A percentile compares a stretch with the other conserved stretches of the same genome.
phyloP scores from a whole-genome alignment of 2,888 invertebrate species.

The Drosophila nr. perissopoda region DNA sequence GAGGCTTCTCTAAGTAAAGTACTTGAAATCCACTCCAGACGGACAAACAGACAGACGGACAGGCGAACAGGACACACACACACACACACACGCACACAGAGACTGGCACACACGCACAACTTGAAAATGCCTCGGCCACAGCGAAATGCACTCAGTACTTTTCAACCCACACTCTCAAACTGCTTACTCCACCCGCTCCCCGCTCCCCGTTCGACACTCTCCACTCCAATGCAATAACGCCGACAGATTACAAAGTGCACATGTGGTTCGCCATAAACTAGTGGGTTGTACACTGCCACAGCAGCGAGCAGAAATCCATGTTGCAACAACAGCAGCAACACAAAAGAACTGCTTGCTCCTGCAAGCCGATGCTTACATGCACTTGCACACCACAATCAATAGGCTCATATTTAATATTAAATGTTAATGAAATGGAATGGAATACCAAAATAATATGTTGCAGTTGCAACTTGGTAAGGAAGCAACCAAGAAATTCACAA shows the following conservation, averaged over 20 bases:
- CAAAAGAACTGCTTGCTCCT: neutral
- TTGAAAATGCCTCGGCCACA: slow-evolving; percentile 57
- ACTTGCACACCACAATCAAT: neutral
- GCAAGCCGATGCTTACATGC: slow-evolving; percentile 1
- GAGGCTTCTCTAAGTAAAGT: slow-evolving; percentile 42
- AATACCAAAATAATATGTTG: neutral
- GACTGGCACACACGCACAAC: slow-evolving; percentile 17
- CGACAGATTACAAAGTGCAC: slow-evolving; percentile 81
- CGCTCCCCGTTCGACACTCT: neutral
- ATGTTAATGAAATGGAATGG: neutral
- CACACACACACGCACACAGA: neutral
- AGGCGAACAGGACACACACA: slow-evolving; percentile 12
- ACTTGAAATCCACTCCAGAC: slow-evolving; percentile 43
- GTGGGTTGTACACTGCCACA: slow-evolving; percentile 62
- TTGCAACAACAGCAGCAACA: slow-evolving; percentile 49
- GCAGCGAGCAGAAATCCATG: slow-evolving; percentile 69
- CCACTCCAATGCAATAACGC: slow-evolving; percentile 73
- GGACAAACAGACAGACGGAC: slow-evolving; percentile 21
- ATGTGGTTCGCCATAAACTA: slow-evolving; percentile 77
- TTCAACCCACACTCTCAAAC: slow-evolving; percentile 8
- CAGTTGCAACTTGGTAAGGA: neutral
- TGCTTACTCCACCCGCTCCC: neutral
- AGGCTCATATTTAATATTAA: neutral
- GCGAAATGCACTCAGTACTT: slow-evolving; percentile 65
- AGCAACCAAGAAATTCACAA: neutral